Evolutionary conservation across 2,113 vertebrate species (phyloP).

Genomic region (Sprattus sprattus): DNA sequence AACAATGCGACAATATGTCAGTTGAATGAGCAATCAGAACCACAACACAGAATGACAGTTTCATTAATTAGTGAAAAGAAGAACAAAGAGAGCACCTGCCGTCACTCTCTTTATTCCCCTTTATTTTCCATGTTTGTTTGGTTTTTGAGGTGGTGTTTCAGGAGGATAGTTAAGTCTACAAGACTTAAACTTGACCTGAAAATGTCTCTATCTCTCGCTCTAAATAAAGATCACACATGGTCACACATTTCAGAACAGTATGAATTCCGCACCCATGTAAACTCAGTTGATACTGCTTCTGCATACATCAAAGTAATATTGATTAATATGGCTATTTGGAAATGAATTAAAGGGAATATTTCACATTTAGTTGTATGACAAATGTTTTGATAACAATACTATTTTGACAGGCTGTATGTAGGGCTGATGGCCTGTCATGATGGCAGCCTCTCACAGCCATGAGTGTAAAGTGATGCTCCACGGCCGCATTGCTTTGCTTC

Average conservation of each 20-base stretch:
- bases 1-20: neutral
- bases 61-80: neutral
- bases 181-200: neutral
- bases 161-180: neutral
- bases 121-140: neutral
- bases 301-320: neutral
- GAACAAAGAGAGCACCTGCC: neutral
- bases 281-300: neutral
- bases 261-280: neutral
- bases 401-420: neutral
- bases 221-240: neutral
- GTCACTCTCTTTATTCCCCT: neutral
- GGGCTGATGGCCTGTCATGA: neutral
- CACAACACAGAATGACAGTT: neutral
- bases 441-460: neutral
- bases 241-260: neutral
- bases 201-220: neutral
- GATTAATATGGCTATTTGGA: too few relatives aligned
- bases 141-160: neutral
- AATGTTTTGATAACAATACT: neutral
- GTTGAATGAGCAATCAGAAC: neutral
- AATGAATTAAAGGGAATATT: neutral
- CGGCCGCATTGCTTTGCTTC: neutral
- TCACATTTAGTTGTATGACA: neutral
- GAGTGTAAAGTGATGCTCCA: neutral